Evolutionary conservation across 2,113 vertebrate genomes (phyloP), one percentile per base, ranked within the genome.

Genomic region (Diadophis punctatus): DNA sequence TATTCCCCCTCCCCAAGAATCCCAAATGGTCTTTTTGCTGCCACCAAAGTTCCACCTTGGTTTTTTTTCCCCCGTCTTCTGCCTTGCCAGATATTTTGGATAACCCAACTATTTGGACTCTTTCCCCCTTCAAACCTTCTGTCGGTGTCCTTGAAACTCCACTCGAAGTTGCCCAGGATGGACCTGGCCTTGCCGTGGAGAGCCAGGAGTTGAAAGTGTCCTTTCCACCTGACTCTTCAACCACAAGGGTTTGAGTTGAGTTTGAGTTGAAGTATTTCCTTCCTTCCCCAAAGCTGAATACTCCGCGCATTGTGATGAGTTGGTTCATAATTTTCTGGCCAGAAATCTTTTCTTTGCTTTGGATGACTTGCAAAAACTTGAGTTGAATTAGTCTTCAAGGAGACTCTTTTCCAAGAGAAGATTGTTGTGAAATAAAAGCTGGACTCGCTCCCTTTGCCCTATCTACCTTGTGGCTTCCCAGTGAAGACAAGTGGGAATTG

Each of bases 171-270:
- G 4, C 16, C 52, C n/a, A 23, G 16, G n/a, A n/a, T 55, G 58
- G 22, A 2, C 30, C 1, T 30, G 23, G 55, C 6, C 30, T 30
- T 25, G 0, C 6, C 4, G 5, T 0, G 3, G 9, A 25, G n/a
- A 52, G 34, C 11, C n/a, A 39, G 43, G 30, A 23, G 30, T 8
- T 43, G 88, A 63, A 80, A 49, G 92, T 34, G 6, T 46, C 91
- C 11, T 16, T 84, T 60, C 39, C 23, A 63, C 12, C 6, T 30
- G 8, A 12, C 55, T 11, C 52, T 55, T 16, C 63, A 11, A 2
- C 14, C 52, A 20, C 27, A n/a, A 89, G 87, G 51, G 43, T 8
- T 58, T 25, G 52, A 80, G 34, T 6, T 39, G 49, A 84, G 43
- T 8, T 58, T 25, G 52, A 80, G 34, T 6, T 39, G 49, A 84